A percentile compares a stretch with the other conserved stretches of the same genome.
Conservation (phyloP, 2,797 vertebrate genomes). For the Trachops cirrhosus region DNA sequence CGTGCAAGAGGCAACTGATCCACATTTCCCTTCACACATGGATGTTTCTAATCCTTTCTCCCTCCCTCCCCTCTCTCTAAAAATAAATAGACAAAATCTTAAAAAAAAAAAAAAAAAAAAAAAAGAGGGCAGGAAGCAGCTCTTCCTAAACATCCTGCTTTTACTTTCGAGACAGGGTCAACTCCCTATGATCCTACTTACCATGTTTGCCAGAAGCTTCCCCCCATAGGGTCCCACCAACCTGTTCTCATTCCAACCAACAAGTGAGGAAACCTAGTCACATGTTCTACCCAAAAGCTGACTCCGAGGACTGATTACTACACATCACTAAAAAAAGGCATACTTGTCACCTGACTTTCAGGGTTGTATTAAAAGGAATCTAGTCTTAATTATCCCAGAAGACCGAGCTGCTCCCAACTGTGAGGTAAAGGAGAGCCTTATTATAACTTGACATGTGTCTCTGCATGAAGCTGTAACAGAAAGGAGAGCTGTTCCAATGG, state of each 20-base stretch:
- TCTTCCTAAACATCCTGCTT: neutral
- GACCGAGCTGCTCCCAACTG: neutral
- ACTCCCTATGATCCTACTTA: neutral
- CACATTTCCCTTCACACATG: too few species aligned
- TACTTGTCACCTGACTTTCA: neutral
- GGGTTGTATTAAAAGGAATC: neutral
- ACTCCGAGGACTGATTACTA: neutral
- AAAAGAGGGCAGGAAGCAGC: neutral
- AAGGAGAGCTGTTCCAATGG: neutral
- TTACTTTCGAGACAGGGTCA: neutral
- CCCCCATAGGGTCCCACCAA: neutral
- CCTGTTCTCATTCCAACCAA: neutral
- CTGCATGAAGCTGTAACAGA: neutral
- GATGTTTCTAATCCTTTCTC: too few species aligned
- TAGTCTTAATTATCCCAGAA: neutral
- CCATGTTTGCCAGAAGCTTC: neutral
- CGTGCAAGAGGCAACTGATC: too few species aligned
- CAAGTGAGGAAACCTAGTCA: neutral
- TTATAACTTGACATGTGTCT: conserved; percentile 8
- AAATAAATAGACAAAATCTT: too few species aligned
- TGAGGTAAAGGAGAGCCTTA: neutral
- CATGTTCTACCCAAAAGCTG: conserved; percentile 6
- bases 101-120: too few species aligned
- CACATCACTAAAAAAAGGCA: neutral
- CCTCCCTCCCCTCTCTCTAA: too few species aligned